Percentiles rank a stretch among this genome's conserved stretches.
phyloP scores from a whole-genome alignment of 2,888 invertebrate genomes.

The Aphelenchoides bicaudatus region DNA sequence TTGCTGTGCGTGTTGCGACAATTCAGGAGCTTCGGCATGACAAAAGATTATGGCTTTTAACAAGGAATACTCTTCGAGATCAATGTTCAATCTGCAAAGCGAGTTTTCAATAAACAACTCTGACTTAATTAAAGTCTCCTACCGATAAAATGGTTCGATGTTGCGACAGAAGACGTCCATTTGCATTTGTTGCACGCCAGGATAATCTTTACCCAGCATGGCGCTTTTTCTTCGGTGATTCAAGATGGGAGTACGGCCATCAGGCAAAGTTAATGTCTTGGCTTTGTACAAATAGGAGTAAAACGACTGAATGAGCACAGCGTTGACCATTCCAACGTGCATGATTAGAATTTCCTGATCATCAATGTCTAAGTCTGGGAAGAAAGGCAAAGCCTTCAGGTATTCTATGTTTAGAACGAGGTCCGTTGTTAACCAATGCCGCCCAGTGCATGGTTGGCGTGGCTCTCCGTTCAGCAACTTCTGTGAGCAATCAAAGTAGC shows the following conservation, averaged over 20 bases:
- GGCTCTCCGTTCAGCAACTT: too few species aligned
- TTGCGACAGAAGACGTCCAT: slow-evolving; percentile 7
- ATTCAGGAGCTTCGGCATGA: slow-evolving; percentile 7
- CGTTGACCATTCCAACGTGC: not conserved
- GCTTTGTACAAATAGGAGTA: not conserved
- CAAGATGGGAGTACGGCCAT: not conserved
- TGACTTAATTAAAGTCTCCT: too few species aligned
- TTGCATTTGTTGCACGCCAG: not conserved
- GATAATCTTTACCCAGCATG: not conserved
- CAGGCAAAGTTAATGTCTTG: not conserved
- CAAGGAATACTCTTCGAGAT: not conserved
- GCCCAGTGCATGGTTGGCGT: too few species aligned
- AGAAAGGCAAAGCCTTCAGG: slow-evolving; percentile 12
- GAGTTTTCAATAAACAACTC: too few species aligned
- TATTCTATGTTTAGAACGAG: slow-evolving; percentile 8
- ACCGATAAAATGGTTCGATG: not conserved
- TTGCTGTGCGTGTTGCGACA: not conserved
- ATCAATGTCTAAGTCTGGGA: not conserved
- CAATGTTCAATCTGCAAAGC: too few species aligned
- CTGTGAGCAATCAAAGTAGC: too few species aligned
- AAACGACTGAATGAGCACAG: not conserved
- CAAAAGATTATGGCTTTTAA: slow-evolving; percentile 10
- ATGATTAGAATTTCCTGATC: slow-evolving; percentile 3
- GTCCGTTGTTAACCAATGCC: not conserved
- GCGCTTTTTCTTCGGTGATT: not conserved